Percentiles rank a stretch among this genome's conserved stretches.
Conservation (phyloP, 1,140 invertebrate species). For the Saccostrea glomerata region DNA sequence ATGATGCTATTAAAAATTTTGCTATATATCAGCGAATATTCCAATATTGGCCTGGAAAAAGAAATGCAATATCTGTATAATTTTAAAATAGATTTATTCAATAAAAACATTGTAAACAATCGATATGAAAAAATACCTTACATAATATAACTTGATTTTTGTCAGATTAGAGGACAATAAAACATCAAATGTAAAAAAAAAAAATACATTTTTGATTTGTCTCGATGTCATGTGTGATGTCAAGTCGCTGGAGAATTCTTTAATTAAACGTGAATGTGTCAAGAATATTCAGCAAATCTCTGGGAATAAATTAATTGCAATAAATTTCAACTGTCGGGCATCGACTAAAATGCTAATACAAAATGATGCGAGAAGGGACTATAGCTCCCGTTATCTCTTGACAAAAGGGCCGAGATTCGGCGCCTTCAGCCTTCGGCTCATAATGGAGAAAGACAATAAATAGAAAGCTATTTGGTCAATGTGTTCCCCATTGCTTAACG, state of each 20-base stretch:
- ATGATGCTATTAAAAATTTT: no score
- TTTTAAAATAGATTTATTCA: conserved; percentile 37
- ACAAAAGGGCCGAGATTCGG: not conserved
- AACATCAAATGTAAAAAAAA: conserved; percentile 19
- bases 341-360: conserved; percentile 28
- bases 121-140: conserved; percentile 20
- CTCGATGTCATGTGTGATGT: conserved; percentile 26
- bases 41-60: not conserved
- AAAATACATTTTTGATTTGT: conserved; percentile 4
- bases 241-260: conserved; percentile 23
- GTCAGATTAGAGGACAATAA: not conserved
- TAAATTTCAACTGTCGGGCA: conserved; percentile 27
- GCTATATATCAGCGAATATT: no score
- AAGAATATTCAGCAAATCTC: conserved; percentile 28
- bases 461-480: conserved; percentile 36
- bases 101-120: conserved; percentile 38
- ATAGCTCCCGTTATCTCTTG: conserved; percentile 3
- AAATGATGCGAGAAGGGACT: not conserved
- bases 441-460: conserved; percentile 35
- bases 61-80: not conserved
- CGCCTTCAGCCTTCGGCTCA: conserved; percentile 1
- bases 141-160: conserved; percentile 2
- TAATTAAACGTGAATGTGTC: conserved; percentile 34
- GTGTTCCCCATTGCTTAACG: conserved; percentile 29
- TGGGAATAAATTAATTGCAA: conserved; percentile 32